Evolutionary conservation across 2,113 vertebrate genomes (phyloP).

Genomic region (Desmodus rotundus): DNA sequence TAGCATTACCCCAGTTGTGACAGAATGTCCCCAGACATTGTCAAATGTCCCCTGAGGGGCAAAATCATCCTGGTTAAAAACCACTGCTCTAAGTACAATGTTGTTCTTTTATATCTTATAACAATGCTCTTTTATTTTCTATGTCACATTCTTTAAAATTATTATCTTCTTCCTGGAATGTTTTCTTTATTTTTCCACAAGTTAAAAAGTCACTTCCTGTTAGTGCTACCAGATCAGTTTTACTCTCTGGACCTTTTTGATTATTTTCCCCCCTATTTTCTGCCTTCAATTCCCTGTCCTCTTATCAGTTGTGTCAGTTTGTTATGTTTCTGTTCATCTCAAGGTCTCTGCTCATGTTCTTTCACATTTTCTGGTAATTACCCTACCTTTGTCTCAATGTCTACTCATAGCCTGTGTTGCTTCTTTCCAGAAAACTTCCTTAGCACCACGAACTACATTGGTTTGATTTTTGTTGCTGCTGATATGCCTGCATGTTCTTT

Average conservation of each 20-base stretch:
- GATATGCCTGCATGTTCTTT: background rate
- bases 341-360: background rate
- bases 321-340: background rate
- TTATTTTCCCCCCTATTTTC: background rate
- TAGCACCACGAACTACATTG: background rate
- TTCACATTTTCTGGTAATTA: background rate
- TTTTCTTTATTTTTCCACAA: background rate
- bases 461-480: background rate
- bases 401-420: background rate
- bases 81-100: background rate
- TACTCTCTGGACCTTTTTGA: background rate
- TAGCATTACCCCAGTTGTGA: background rate
- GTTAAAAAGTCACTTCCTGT: background rate
- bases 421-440: background rate
- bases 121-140: background rate
- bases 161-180: background rate
- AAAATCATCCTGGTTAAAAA: background rate
- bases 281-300: background rate
- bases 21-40: background rate
- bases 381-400: background rate
- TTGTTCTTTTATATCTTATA: background rate
- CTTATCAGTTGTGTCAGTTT: background rate
- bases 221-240: background rate
- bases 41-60: background rate
- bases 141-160: background rate